Evolutionary conservation across 2,888 invertebrate species (phyloP).

Genomic region (Reticulitermes lucifugus): DNA sequence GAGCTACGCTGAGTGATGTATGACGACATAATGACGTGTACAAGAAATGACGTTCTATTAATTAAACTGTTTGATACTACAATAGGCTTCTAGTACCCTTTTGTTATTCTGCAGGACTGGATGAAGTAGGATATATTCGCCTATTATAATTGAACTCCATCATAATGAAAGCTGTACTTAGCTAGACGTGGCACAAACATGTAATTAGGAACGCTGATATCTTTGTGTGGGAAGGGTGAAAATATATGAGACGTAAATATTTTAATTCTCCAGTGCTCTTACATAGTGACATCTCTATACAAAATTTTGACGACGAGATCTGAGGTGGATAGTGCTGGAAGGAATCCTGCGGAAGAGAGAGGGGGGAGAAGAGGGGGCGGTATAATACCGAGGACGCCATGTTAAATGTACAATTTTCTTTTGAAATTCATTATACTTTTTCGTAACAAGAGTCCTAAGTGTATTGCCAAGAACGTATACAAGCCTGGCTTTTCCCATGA

Average conservation of each 20-base stretch:
- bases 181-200: background rate
- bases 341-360: background rate
- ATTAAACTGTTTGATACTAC: background rate
- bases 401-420: background rate
- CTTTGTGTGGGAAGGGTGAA: background rate
- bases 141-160: background rate
- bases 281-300: background rate
- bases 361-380: too few species aligned
- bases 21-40: too few species aligned
- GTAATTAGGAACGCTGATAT: background rate
- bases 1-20: too few species aligned
- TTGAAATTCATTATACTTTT: background rate
- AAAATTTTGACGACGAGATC: background rate
- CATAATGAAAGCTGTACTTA: background rate
- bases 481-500: background rate
- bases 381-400: background rate
- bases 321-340: background rate
- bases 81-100: background rate
- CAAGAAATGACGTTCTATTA: too few species aligned
- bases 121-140: background rate
- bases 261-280: background rate
- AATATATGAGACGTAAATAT: background rate
- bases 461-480: background rate
- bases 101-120: background rate
- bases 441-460: background rate